Percentiles rank a stretch among this genome's conserved stretches.
These are phyloP conservation scores for Threskiornis aethiopicus DNA, from an alignment of 2,797 vertebrate genomes.

Conservation along the genomic window DNA sequence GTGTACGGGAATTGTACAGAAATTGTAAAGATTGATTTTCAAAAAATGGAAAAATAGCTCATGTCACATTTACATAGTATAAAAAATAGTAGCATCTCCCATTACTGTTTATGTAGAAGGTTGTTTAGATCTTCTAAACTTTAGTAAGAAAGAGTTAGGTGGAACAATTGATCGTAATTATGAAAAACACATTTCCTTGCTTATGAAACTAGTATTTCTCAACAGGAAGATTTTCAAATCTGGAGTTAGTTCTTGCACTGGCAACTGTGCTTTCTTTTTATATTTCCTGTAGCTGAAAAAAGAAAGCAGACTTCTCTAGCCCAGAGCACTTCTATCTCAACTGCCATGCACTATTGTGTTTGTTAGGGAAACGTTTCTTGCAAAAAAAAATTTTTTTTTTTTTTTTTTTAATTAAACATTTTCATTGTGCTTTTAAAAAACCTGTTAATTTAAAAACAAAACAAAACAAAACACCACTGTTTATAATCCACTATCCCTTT, in stretches of 20 bases:
- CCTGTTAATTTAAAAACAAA: not conserved
- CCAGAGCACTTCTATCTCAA: not conserved
- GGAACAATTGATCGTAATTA: not conserved
- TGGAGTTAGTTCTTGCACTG: not conserved
- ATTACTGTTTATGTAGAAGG: not conserved
- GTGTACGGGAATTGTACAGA: not conserved
- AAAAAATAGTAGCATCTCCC: not conserved
- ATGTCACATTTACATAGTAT: not conserved
- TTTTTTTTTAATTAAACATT: not conserved
- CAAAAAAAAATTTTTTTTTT: not conserved
- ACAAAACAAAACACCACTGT: not conserved
- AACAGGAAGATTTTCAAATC: slow-evolving; percentile 12
- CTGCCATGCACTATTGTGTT: not conserved
- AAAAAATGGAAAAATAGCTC: not conserved
- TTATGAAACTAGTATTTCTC: slow-evolving; percentile 6
- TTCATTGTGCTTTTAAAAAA: not conserved
- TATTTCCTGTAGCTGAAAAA: not conserved
- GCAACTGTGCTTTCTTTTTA: not conserved
- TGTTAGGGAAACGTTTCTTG: not conserved
- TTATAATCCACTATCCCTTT: not conserved
- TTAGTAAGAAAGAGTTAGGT: not conserved
- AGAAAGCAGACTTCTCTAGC: not conserved
- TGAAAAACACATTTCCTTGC: not conserved
- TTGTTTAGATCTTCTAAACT: not conserved
- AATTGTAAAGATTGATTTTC: not conserved